A percentile compares a stretch with the other conserved stretches of the same genome.
phyloP scores from a whole-genome alignment of 1,140 invertebrate species.

The Apis laboriosa region DNA sequence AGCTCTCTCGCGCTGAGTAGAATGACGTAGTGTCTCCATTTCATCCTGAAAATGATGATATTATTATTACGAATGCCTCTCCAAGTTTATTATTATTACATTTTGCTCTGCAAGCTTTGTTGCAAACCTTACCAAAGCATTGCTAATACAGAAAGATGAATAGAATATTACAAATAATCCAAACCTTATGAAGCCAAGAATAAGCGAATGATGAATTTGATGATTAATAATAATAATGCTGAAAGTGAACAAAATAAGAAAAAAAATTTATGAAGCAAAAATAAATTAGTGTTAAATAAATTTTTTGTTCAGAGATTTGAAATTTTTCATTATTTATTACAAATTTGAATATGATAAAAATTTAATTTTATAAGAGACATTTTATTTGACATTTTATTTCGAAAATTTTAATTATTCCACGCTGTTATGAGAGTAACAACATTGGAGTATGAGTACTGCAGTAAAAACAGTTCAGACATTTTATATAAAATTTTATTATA shows the following conservation, averaged over 20 bases:
- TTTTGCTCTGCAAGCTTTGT: slow-evolving; percentile 40
- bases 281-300: slow-evolving; percentile 18
- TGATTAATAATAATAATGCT: slow-evolving; percentile 33
- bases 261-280: slow-evolving; percentile 44
- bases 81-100: not conserved
- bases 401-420: slow-evolving; percentile 18
- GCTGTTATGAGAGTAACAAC: slow-evolving; percentile 51
- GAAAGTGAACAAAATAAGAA: slow-evolving; percentile 41
- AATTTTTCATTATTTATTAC: not conserved
- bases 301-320: not conserved
- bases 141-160: slow-evolving; percentile 31
- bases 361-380: not conserved
- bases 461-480: slow-evolving; percentile 37
- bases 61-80: slow-evolving; percentile 18
- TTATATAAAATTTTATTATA: slow-evolving; percentile 27
- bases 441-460: slow-evolving; percentile 51
- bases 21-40: slow-evolving; percentile 85
- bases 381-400: not conserved
- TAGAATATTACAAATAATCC: slow-evolving; percentile 37
- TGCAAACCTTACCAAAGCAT: slow-evolving; percentile 54
- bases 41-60: slow-evolving; percentile 83
- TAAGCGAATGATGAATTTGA: slow-evolving; percentile 32
- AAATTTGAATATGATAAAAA: not conserved
- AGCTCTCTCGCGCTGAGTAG: slow-evolving; percentile 83
- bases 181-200: slow-evolving; percentile 44